These are phyloP conservation scores for Hedychridium roseum DNA, from an alignment of 2,888 invertebrate species.

Conservation along the genomic window DNA sequence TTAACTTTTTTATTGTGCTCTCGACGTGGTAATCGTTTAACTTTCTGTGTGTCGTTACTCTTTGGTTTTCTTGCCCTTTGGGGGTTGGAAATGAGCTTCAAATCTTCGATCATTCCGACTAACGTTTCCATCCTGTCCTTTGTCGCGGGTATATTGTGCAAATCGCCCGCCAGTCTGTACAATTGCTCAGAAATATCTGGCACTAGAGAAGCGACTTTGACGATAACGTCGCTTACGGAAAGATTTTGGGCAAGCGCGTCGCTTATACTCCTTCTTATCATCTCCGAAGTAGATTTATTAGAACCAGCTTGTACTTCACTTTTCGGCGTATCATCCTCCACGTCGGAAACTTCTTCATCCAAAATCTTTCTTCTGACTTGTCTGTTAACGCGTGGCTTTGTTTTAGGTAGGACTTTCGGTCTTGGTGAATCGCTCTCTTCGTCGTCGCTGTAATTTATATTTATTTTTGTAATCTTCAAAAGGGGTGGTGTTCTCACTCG, in stretches of 20 bases:
- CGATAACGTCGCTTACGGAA: slow-evolving; percentile 20
- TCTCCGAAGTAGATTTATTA: neutral
- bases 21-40: slow-evolving; percentile 6
- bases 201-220: slow-evolving; percentile 11
- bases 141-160: slow-evolving; percentile 15
- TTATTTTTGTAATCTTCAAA: slow-evolving; percentile 37
- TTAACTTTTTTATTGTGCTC: slow-evolving; percentile 18
- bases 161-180: slow-evolving; percentile 10
- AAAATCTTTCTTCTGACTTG: slow-evolving; percentile 20
- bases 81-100: slow-evolving; percentile 9
- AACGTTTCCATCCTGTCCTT: slow-evolving; percentile 17
- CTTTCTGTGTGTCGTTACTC: slow-evolving; percentile 8
- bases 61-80: slow-evolving; percentile 6
- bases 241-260: neutral
- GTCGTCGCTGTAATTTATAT: slow-evolving; percentile 28
- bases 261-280: neutral
- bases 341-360: slow-evolving; percentile 12
- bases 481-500: slow-evolving; percentile 39
- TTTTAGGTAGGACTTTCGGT: neutral
- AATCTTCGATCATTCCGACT: slow-evolving; percentile 15
- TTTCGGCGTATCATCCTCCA: neutral
- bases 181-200: slow-evolving; percentile 23
- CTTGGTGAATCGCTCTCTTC: slow-evolving; percentile 14
- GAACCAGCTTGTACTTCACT: slow-evolving; percentile 1
- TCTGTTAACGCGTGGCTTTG: slow-evolving; percentile 8